These are phyloP conservation scores for Quadriops clusia DNA, from an alignment of 2,888 invertebrate species.

Conservation along the genomic window DNA sequence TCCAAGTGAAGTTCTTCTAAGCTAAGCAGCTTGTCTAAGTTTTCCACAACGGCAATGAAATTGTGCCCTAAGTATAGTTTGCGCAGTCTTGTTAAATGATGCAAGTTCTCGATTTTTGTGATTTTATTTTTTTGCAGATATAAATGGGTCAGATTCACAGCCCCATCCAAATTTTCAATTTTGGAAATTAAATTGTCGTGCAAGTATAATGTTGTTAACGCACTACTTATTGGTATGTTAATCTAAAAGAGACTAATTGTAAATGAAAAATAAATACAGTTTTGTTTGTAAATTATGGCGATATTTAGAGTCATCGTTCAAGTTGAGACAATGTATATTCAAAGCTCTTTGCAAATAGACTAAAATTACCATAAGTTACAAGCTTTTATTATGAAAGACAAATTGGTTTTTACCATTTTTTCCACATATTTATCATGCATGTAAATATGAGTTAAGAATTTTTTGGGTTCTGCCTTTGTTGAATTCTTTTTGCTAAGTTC, in stretches of 20 bases:
- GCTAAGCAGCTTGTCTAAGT: constrained; percentile 46
- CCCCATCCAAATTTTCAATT: constrained; percentile 43
- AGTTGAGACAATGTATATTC: no score
- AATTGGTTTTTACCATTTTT: constrained; percentile 18
- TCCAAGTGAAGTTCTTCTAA: constrained; percentile 58
- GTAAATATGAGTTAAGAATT: constrained; percentile 16
- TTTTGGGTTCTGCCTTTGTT: constrained; percentile 9
- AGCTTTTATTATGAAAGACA: no score
- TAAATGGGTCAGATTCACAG: constrained; percentile 47
- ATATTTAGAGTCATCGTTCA: no score
- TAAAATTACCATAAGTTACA: no score
- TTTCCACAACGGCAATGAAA: constrained; percentile 55
- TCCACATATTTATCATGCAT: constrained; percentile 16
- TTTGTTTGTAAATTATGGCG: no score
- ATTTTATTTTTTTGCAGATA: constrained; percentile 78
- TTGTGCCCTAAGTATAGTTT: constrained; percentile 68
- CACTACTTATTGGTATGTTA: constrained; percentile 31
- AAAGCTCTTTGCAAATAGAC: no score
- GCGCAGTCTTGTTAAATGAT: constrained; percentile 51
- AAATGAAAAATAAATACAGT: neutral
- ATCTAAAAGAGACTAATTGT: constrained; percentile 24
- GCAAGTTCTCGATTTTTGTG: constrained; percentile 58
- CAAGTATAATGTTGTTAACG: constrained; percentile 49
- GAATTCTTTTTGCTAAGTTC: constrained; percentile 6
- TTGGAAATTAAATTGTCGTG: constrained; percentile 51